Evolutionary conservation across 2,888 invertebrate genomes (phyloP).

Genomic region (Geophilus truncorum): DNA sequence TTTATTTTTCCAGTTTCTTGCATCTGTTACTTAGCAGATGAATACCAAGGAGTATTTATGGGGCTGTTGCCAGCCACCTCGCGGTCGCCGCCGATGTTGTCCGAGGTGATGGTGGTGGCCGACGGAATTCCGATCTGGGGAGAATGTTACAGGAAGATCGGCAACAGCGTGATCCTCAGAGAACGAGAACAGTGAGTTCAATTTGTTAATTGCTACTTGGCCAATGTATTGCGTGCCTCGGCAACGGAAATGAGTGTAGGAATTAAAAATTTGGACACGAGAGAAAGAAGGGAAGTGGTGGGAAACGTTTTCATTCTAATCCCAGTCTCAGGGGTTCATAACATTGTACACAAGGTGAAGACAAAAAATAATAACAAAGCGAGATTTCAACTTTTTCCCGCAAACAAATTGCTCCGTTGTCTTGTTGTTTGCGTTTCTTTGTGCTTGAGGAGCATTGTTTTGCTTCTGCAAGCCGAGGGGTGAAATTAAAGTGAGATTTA

Average conservation of each 20-base stretch:
- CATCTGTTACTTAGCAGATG: slow-evolving; percentile 61
- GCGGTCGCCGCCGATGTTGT: slow-evolving; percentile 56
- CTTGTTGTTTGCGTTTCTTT: too few relatives aligned
- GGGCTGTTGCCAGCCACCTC: slow-evolving; percentile 53
- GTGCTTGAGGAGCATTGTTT: too few relatives aligned
- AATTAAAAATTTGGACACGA: neutral
- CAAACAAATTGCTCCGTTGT: too few relatives aligned
- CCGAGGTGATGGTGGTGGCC: slow-evolving; percentile 58
- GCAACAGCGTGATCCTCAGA: slow-evolving; percentile 59
- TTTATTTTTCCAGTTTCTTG: slow-evolving; percentile 43
- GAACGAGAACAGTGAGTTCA: slow-evolving; percentile 51
- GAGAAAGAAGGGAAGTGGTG: neutral
- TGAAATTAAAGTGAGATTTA: too few relatives aligned
- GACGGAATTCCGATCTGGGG: slow-evolving; percentile 64
- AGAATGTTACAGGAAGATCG: slow-evolving; percentile 57
- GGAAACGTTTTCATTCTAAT: neutral
- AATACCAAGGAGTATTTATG: slow-evolving; percentile 61
- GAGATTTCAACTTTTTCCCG: neutral
- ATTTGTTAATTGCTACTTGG: neutral
- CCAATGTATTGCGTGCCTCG: neutral
- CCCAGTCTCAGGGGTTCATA: neutral
- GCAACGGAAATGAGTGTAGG: neutral
- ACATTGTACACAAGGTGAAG: neutral
- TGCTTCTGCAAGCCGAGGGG: too few relatives aligned
- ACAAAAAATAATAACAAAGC: neutral